A percentile compares a stretch with the other conserved stretches of the same genome.
Evolutionary conservation across 2,888 invertebrate genomes (phyloP).

Genomic region (Pyrgus malvae): DNA sequence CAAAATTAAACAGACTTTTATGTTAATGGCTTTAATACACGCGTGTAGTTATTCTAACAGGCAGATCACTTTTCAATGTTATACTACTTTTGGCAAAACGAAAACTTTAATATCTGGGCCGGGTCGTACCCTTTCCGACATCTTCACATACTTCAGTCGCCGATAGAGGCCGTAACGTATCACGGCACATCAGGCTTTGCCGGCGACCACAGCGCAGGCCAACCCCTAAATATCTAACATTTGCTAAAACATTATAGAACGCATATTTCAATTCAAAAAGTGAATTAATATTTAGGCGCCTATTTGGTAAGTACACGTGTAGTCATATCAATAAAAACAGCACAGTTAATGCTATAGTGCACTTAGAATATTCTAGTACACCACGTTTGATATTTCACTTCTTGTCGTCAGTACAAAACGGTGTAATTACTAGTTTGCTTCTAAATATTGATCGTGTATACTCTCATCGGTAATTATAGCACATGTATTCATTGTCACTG

Average conservation of each 20-base stretch:
- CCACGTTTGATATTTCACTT: constrained; percentile 50
- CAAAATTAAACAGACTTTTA: too few relatives aligned
- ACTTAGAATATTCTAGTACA: constrained; percentile 55
- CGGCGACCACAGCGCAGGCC: constrained; percentile 66
- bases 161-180: constrained; percentile 67
- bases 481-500: constrained; percentile 4
- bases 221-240: constrained; percentile 37
- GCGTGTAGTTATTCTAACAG: not conserved
- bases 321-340: constrained; percentile 32
- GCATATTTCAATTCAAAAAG: not conserved
- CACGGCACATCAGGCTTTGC: constrained; percentile 71
- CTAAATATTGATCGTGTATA: constrained; percentile 56
- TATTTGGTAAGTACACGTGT: constrained; percentile 39
- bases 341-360: constrained; percentile 57
- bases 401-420: constrained; percentile 45
- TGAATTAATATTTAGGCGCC: constrained; percentile 31
- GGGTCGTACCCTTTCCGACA: constrained; percentile 49
- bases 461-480: constrained; percentile 11
- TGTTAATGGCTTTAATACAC: not conserved
- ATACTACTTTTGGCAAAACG: not conserved
- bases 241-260: constrained; percentile 3
- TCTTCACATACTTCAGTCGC: constrained; percentile 61
- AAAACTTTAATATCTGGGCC: constrained; percentile 15
- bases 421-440: constrained; percentile 45
- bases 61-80: not conserved